Conservation (phyloP, 2,113 vertebrate species). For the Lepidothrix coronata region DNA sequence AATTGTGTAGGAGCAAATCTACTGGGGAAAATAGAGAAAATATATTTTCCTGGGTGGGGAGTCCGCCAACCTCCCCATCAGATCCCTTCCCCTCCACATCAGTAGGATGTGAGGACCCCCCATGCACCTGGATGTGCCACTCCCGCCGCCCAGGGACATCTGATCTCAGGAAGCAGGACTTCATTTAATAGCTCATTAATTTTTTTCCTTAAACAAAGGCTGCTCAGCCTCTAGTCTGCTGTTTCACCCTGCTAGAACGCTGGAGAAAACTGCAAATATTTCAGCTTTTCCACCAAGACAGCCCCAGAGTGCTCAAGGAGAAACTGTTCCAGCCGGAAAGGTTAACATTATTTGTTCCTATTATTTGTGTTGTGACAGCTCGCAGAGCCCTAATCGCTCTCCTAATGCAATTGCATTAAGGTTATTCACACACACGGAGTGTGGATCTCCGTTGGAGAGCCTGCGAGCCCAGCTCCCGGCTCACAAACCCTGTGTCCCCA, state of each 20-base stretch:
- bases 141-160: background rate
- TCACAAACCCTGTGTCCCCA: background rate
- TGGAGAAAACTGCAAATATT: slow-evolving; percentile 9
- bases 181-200: slow-evolving; percentile 50
- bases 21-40: background rate
- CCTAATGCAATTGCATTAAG: slow-evolving; percentile 51
- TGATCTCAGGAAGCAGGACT: background rate
- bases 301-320: slow-evolving; percentile 2
- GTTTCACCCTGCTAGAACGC: background rate
- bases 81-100: background rate
- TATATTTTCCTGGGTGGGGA: background rate
- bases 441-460: background rate
- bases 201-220: slow-evolving; percentile 52
- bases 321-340: slow-evolving; percentile 45
- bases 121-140: background rate
- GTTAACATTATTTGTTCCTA: slow-evolving; percentile 60
- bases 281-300: slow-evolving; percentile 35
- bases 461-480: background rate
- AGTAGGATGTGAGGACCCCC: background rate
- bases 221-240: background rate
- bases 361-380: slow-evolving; percentile 66
- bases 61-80: background rate
- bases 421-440: slow-evolving; percentile 16
- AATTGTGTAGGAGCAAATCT: background rate
- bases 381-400: slow-evolving; percentile 49